A percentile compares a stretch with the other conserved stretches of the same genome.
phyloP scores from a whole-genome alignment of 2,113 vertebrate species.

The Bostrychus sinensis region DNA sequence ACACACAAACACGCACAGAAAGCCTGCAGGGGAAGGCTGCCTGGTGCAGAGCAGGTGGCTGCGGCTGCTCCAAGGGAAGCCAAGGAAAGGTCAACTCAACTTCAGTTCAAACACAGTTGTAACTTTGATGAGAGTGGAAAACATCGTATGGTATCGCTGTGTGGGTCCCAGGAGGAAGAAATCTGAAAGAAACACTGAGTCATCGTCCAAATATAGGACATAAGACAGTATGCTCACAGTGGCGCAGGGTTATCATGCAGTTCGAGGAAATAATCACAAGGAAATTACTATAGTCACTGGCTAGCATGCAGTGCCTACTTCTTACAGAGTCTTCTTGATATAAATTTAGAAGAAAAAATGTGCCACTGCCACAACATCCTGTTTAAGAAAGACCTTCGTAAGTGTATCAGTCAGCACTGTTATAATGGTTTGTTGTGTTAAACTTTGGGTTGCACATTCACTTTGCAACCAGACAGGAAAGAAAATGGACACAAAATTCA shows the following conservation, averaged over 20 bases:
- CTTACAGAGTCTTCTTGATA: too few relatives aligned
- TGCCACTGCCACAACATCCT: slow-evolving; percentile 15
- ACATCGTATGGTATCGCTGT: slow-evolving; percentile 16
- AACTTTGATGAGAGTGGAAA: slow-evolving; percentile 18
- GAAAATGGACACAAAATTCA: too few relatives aligned
- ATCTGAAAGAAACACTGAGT: slow-evolving; percentile 44
- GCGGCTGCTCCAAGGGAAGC: slow-evolving; percentile 10
- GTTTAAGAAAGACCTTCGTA: too few relatives aligned
- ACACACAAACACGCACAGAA: slow-evolving; percentile 42
- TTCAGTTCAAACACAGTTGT: slow-evolving; percentile 11
- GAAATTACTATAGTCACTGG: slow-evolving; percentile 39
- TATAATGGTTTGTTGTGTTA: too few relatives aligned
- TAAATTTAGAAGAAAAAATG: too few relatives aligned
- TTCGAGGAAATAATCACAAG: slow-evolving; percentile 45
- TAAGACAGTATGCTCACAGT: slow-evolving; percentile 30
- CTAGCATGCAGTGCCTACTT: too few relatives aligned
- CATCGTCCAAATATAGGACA: slow-evolving; percentile 45
- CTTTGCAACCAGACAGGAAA: too few relatives aligned
- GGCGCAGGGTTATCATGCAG: slow-evolving; percentile 38
- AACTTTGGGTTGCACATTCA: too few relatives aligned
- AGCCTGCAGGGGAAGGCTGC: slow-evolving; percentile 13
- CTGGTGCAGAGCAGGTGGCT: slow-evolving; percentile 52
- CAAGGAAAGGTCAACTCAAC: slow-evolving; percentile 17
- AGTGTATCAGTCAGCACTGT: too few relatives aligned
- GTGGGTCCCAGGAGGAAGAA: slow-evolving; percentile 21